phyloP scores from a whole-genome alignment of 2,797 vertebrate species.

The Crocidura indochinensis region DNA sequence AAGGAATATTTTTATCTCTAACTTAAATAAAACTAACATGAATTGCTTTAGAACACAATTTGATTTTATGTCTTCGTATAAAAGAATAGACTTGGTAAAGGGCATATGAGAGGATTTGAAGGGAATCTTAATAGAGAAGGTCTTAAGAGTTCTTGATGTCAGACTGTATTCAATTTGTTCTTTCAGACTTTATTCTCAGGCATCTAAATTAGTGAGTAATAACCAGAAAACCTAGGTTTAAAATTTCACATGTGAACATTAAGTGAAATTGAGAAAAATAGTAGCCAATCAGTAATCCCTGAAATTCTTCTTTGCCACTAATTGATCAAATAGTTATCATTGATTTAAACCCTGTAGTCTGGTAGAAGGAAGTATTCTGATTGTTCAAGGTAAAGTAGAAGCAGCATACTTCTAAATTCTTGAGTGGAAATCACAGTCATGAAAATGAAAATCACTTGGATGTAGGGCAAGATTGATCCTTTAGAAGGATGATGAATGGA shows the following conservation, averaged over 20 bases:
- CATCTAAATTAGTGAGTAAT: not conserved
- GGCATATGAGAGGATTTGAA: fast-evolving
- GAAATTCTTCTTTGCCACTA: not conserved
- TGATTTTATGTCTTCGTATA: not conserved
- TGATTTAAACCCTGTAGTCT: no score
- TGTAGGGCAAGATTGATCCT: not conserved
- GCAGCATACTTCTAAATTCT: not conserved
- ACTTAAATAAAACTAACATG: not conserved
- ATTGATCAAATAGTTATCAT: not conserved
- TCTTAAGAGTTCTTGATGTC: not conserved
- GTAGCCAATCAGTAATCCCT: not conserved
- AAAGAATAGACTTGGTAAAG: not conserved
- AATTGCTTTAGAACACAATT: not conserved
- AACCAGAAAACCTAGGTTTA: not conserved
- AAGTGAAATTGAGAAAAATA: not conserved
- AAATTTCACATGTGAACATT: not conserved
- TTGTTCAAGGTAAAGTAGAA: no score
- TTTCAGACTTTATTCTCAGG: not conserved
- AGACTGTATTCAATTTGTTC: not conserved
- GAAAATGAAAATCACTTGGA: no score
- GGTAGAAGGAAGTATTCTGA: not conserved
- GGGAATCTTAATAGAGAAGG: not conserved
- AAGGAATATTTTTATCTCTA: not conserved
- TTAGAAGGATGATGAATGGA: not conserved
- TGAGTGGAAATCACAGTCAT: not conserved